Conservation (phyloP, 2,797 vertebrate species). For the Masticophis lateralis region DNA sequence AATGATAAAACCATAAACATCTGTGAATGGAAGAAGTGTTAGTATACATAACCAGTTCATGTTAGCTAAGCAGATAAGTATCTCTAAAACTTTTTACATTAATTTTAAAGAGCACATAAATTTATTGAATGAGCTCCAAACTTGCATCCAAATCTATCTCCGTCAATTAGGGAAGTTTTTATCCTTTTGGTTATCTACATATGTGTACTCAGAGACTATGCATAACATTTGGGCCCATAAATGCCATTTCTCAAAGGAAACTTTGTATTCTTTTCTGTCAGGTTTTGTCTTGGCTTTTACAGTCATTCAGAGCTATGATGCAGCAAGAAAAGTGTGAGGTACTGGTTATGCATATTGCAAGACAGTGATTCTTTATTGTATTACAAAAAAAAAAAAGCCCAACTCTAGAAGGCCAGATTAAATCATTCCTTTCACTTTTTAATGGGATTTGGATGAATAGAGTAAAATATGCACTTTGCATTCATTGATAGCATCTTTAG, state of each 20-base stretch:
- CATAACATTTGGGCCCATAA: conserved; percentile 53
- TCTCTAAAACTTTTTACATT: conserved; percentile 4
- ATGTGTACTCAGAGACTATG: conserved; percentile 48
- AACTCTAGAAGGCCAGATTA: conserved; percentile 84
- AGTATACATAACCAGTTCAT: background rate
- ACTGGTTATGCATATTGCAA: conserved; percentile 81
- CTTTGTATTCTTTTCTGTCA: conserved; percentile 75
- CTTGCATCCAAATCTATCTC: conserved; percentile 48
- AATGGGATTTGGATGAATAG: conserved; percentile 91
- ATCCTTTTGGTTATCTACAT: conserved; percentile 44
- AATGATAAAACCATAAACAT: background rate
- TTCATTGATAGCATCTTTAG: conserved; percentile 90
- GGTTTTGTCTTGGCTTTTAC: conserved; percentile 74
- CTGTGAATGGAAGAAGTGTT: background rate
- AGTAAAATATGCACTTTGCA: conserved; percentile 89
- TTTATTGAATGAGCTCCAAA: conserved; percentile 31
- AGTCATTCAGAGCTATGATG: conserved; percentile 71
- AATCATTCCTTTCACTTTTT: conserved; percentile 89
- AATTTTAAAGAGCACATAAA: conserved; percentile 1
- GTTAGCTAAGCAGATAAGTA: conserved; percentile 21
- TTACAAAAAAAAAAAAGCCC: conserved; percentile 85
- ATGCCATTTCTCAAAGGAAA: conserved; percentile 69
- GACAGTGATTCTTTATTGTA: conserved; percentile 86
- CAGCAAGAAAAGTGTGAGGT: conserved; percentile 69
- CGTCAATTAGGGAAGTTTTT: conserved; percentile 59